Base-by-base conservation (phyloP, 2,888 invertebrate genomes). In the Conistra vaccinii region DNA sequence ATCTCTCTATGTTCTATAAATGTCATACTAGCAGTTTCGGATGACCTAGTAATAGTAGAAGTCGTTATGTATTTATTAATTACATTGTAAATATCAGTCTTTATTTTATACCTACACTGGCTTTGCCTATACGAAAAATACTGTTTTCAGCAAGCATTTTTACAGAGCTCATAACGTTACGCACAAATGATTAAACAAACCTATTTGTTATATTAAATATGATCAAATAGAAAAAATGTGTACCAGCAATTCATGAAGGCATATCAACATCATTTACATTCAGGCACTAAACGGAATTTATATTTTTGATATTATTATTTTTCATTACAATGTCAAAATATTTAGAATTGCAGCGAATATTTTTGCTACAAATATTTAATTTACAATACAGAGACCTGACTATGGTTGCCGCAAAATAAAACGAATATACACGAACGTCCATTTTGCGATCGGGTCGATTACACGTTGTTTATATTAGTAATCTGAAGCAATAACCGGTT, bases 1-100 rank as follows among this genome's bases (percentile, higher is more conserved):
- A n/a, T n/a, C n/a, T n/a, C n/a, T n/a, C n/a, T n/a, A n/a, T n/a
- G n/a, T n/a, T n/a, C n/a, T n/a, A 5, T 32, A 32, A 81, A 81
- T 75, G 83, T 76, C 77, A 71, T 42, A 26, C 42, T 51, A 61
- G 61, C 62, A 71, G 53, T 71, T 76, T 75, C 58, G 4, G n/a
- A 75, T 35, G 45, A 51, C 10, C 6, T 39, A 29, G 23, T 26
- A 67, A 51, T 51, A 26, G 1, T 51, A 29, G 10, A 39, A 14
- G 5, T 20, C 17, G 9, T n/a, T 17, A 45, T 63, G 20, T 23
- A 26, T 10, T 45, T 29, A 29, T 3, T 12, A 20, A 45, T 20
- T 63, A 42, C 20, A 6, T 39, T 62, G 10, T 42, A 26, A 39
- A 42, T 42, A 63, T 20, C 20, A 20, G n/a, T 29, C 12, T 12